A percentile compares a stretch with the other conserved stretches of the same genome.
Evolutionary conservation across 2,888 invertebrate genomes (phyloP).

Genomic region (Dynastes maya): DNA sequence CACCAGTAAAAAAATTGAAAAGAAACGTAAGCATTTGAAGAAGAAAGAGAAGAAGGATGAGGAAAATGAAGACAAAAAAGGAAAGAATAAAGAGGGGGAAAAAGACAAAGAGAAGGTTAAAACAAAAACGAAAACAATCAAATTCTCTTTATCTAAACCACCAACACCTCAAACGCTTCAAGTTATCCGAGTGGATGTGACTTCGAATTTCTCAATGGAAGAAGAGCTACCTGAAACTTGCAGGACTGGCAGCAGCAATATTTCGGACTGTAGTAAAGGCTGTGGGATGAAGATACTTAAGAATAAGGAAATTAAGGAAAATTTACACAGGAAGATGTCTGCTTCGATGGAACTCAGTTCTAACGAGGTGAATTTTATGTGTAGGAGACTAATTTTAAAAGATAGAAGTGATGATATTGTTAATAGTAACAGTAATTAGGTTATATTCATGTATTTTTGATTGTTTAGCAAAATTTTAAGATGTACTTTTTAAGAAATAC

Average conservation of each 20-base stretch:
- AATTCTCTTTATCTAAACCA: conserved; percentile 66
- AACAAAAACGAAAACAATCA: conserved; percentile 61
- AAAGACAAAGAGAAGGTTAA: conserved; percentile 55
- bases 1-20: conserved; percentile 21
- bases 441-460: neutral
- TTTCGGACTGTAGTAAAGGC: conserved; percentile 49
- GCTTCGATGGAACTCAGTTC: conserved; percentile 44
- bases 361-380: conserved; percentile 61
- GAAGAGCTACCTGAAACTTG: conserved; percentile 53
- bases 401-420: conserved; percentile 36
- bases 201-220: conserved; percentile 65
- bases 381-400: conserved; percentile 61
- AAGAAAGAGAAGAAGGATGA: conserved; percentile 25
- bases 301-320: conserved; percentile 34
- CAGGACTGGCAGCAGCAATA: conserved; percentile 21
- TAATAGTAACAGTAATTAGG: conserved; percentile 16
- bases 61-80: conserved; percentile 40
- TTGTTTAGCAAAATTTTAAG: no score
- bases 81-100: conserved; percentile 13
- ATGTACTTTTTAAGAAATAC: no score
- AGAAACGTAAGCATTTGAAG: conserved; percentile 51
- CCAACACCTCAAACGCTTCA: conserved; percentile 68
- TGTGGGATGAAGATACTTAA: conserved; percentile 46
- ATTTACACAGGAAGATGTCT: neutral
- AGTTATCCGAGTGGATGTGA: conserved; percentile 68